These are phyloP conservation scores for Aplysia californica DNA, from an alignment of 1,140 invertebrate genomes.

Conservation along the genomic window DNA sequence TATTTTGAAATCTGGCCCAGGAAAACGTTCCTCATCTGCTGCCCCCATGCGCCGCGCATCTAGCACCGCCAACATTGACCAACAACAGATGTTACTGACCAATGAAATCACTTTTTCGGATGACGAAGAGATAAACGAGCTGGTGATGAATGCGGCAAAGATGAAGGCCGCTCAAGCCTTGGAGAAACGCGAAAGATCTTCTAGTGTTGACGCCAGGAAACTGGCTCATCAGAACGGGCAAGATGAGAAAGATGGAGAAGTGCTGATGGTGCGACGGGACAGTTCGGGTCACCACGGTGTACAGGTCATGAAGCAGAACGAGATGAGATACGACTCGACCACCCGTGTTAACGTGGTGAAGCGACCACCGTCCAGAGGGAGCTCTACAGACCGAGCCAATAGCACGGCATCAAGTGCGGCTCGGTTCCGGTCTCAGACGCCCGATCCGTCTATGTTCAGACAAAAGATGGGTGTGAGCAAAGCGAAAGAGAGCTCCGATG, in stretches of 20 bases:
- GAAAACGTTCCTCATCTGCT: conserved; percentile 1
- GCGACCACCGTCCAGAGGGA: neutral
- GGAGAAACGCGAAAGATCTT: neutral
- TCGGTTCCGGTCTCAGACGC: conserved; percentile 26
- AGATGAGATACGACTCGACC: conserved; percentile 9
- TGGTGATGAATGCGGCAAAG: conserved; percentile 12
- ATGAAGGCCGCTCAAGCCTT: neutral
- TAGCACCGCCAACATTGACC: conserved; percentile 12
- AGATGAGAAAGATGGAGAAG: neutral
- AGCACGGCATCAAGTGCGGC: neutral
- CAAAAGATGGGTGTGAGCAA: neutral
- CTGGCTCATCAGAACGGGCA: conserved; percentile 4
- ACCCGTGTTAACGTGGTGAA: neutral
- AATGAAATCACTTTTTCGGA: conserved; percentile 29
- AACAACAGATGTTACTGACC: neutral
- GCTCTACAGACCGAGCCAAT: neutral
- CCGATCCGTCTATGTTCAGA: conserved; percentile 18
- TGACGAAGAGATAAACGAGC: conserved; percentile 31
- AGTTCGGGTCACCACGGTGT: conserved; percentile 7
- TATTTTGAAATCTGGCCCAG: no score
- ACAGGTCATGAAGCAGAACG: neutral
- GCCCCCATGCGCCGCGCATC: neutral
- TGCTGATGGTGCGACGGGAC: conserved; percentile 23
- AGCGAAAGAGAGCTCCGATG: neutral
- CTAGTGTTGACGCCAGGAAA: conserved; percentile 11